Base-by-base conservation (phyloP, 53 echinoderm and acorn worm genomes). In the Temnopleurus reevesii region DNA sequence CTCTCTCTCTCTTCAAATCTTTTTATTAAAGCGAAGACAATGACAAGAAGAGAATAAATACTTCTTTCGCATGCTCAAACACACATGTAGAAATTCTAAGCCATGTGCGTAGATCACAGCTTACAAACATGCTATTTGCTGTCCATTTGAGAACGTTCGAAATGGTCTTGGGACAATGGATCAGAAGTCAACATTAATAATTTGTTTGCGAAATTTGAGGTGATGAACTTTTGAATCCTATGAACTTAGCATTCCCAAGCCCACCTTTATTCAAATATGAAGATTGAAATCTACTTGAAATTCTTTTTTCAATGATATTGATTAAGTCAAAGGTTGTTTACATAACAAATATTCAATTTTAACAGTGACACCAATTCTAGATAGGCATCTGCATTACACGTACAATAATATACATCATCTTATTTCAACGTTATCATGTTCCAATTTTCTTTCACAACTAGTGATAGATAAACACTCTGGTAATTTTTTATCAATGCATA, bases 1-100 rank as follows among this genome's bases (percentile, higher is more conserved):
- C 21, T 71, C 41, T 71, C 36, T 71, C 21, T 71, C 41, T 71
- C 36, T 71, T 38, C n/a, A 38, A 18, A 8, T 2, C 9, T 41
- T 71, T 71, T 71, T 36, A 71, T 71, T 71, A 71, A 71, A 41
- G 21, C 35, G 71, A 71, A 71, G 71, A 71, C 71, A 41, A 41
- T 38, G 8, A 5, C 5, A 0, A 3, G 38, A 38, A n/a, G 36
- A 21, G 21, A 71, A 71, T n/a, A 41, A 41, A 5, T 19, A 21
- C 19, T 21, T 36, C 41, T 41, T 71, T 43, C 43, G 19, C 3
- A 7, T 38, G 71, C 71, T n/a, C 38, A 71, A 36, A 71, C 21
- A n/a, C 13, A n/a, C n/a, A n/a, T 43, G n/a, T 71, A 3, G 41
- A 12, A 15, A 63, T 5, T 21, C n/a, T 38, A 71, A 1, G 71